Evolutionary conservation across 2,113 vertebrate genomes (phyloP), one percentile per base, ranked within the genome.

Genomic region (Oryzias woworae): DNA sequence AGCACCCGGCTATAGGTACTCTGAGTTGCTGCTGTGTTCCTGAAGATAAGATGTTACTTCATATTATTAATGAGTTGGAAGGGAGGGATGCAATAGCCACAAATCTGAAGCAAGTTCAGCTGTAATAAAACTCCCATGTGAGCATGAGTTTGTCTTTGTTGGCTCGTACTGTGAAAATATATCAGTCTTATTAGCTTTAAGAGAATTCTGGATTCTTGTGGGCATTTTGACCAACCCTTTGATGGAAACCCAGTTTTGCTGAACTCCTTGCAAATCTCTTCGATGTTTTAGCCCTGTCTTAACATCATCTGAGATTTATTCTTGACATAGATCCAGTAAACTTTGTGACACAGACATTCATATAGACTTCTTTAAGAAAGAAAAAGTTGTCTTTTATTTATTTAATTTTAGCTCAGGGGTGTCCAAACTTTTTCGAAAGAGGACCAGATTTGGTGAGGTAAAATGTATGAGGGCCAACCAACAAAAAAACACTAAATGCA

Each of bases 281-380:
- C 83, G 75, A 85, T 81, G 80, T 79, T 44, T 76, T 69, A 67
- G 57, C 74, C 58, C 58, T 73, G 56, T 49, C 62, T 85, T 77
- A 78, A 59, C 69, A 69, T 85, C 81, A 85, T 80, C 78, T 77
- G 84, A 83, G 47, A 54, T 76, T 78, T 52, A 74, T 81, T 52
- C 36, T 12, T 13, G 83, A 85, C 82, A 79, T 58, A 75, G 69
- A 83, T 86, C 84, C 53, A 66, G 64, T 76, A 64, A 66, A 28
- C 71, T 78, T 46, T 8, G 48, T 60, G 43, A 62, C 68, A 63
- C 75, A 73, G 71, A 69, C 53, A 77, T 6, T 44, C 51, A 61
- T 46, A 23, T 48, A 7, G 36, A 36, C 8, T 36, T 36, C 36
- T 36, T 36, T 20, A 20, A 20, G 1, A 20, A 20, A 20, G 1